Base-by-base conservation (phyloP, 1,140 invertebrate genomes). In the Radopholus similis region DNA sequence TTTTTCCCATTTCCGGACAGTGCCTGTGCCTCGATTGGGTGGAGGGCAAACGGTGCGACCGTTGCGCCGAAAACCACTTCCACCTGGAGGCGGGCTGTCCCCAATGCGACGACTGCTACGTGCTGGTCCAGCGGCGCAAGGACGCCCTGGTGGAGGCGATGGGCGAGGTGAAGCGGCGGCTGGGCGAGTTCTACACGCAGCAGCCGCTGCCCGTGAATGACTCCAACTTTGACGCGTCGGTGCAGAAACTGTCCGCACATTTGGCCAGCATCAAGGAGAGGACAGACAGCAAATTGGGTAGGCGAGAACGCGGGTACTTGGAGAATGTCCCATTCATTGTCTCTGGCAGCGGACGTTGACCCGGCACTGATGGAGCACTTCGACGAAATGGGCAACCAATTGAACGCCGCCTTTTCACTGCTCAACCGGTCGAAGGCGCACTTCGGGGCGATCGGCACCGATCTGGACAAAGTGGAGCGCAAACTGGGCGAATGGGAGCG, bases 21-120 rank as follows among this genome's bases (percentile, higher is more conserved):
- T 99, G 95, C 78, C 76, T 84, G 0, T 99, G 95, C 83, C 93
- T 93, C 82, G 88, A 90, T 74, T 92, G 95, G 81, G 92, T 97
- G 0, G 93, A 95, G 83, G 95, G 95, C 18, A 89, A 89, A 79
- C 87, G 88, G 34, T 99, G 95, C 84, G 88, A 91, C 83, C 89
- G 89, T 87, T 97, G 95, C 83, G 94, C 26, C 15, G 73, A 75
- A 44, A 75, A 75, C 53, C 38, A 42, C 34, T 76, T 57, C 71
- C 47, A 64, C 66, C 38, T 74, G 71, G 9, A 32, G 9, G 51
- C 18, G 37, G 70, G 75, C 9, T 74, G 76, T 38, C 32, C 62
- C n/a, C 30, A 30, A 35, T 76, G 74, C 37, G 76, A 76, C 38
- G 59, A 76, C 11, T 76, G 74, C 60, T 76, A 78, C 59, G 55